Percentiles rank a stretch among this genome's conserved stretches.
Evolutionary conservation across 2,113 vertebrate species (phyloP).

Genomic region (Egretta garzetta): DNA sequence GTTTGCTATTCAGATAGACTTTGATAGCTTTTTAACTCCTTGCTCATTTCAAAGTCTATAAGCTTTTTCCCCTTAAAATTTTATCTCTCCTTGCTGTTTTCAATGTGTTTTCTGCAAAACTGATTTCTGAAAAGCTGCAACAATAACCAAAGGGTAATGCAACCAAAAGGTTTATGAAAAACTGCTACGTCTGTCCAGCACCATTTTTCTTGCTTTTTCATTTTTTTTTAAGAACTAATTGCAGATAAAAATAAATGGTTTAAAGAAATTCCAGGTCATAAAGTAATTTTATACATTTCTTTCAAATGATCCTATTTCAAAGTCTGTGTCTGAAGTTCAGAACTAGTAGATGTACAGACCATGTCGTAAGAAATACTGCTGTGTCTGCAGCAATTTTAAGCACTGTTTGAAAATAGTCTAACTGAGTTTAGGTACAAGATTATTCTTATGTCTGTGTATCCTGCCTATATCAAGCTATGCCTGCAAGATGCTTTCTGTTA

Average conservation of each 20-base stretch:
- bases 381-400: background rate
- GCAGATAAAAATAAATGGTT: background rate
- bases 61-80: background rate
- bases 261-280: background rate
- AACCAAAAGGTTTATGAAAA: background rate
- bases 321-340: background rate
- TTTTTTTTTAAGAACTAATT: background rate
- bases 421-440: background rate
- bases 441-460: background rate
- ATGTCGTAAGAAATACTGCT: background rate
- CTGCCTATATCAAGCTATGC: background rate
- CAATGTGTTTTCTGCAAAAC: background rate
- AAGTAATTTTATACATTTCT: background rate
- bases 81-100: background rate
- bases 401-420: background rate
- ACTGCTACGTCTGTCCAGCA: background rate
- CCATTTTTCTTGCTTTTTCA: fast-evolving
- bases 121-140: background rate
- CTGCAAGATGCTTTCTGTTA: background rate
- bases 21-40: background rate
- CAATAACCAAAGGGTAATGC: background rate
- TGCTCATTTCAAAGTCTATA: background rate
- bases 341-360: background rate
- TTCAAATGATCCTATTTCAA: background rate
- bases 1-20: background rate